Base-by-base conservation (phyloP, 2,113 vertebrate genomes). In the Alaudala cheleensis region DNA sequence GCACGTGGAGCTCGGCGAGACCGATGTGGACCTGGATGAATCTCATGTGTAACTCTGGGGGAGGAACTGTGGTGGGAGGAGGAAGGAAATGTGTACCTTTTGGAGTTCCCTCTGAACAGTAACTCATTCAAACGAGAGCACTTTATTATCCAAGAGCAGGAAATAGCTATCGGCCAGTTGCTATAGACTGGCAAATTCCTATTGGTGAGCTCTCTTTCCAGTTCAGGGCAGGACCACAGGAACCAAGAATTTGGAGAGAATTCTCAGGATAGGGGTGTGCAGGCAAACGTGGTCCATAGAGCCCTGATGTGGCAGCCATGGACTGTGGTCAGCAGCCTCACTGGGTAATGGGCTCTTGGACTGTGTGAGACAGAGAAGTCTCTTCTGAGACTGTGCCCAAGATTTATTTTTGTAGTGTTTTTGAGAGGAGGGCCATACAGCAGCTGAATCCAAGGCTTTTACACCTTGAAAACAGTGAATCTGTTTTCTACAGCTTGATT, bases 41-140 rank as follows among this genome's bases (percentile, higher is more conserved):
- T 99, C 99, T 69, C 99, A 99, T 1, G 99, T 99, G 90, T 99
- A 98, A 98, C 37, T 57, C 85, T 5, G 4, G 16, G 64, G 76
- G 58, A 70, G 54, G 56, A 9, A 39, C 51, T 7, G 34, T 1
- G 44, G 62, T 8, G 24, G 40, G 72, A 91, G 78, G 65, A 91
- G 29, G 73, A 49, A 42, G 56, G 60, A 77, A 71, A 71, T 29
- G 39, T 24, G 45, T 22, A 40, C 49, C 57, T 92, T 86, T 47
- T 29, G 33, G 85, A 72, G 73, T 21, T 57, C 89, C 81, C 45
- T 39, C 25, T 89, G 91, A 85, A 66, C 8, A 50, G 47, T 80
- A 93, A 93, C 65, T 73, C 24, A 77, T 72, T 74, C 15, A 72
- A 92, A 94, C 62, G 92, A 86, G 54, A 97, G 97, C 97, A 98